Evolutionary conservation across 2,888 invertebrate genomes (phyloP).

Genomic region (Eupithecia subumbrata): DNA sequence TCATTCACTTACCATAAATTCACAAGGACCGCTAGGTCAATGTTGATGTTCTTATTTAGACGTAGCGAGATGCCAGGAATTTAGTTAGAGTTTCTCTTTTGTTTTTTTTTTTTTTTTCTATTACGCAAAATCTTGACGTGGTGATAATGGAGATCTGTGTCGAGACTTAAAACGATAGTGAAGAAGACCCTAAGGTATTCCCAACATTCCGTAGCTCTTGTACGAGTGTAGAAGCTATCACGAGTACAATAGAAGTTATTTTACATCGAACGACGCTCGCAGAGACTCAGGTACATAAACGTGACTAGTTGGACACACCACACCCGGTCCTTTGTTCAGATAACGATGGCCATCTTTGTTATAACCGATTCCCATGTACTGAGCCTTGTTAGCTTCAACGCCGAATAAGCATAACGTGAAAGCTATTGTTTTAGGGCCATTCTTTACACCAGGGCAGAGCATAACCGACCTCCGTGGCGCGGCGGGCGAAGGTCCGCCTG

Average conservation of each 20-base stretch:
- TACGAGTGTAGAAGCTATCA: background rate
- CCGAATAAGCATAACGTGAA: slow-evolving; percentile 11
- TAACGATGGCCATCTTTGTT: slow-evolving; percentile 42
- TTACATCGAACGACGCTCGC: slow-evolving; percentile 3
- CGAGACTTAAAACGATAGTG: background rate
- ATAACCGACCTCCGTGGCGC: too few relatives aligned
- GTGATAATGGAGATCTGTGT: background rate
- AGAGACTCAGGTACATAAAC: slow-evolving; percentile 16
- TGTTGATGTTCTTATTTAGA: background rate
- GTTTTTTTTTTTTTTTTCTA: background rate
- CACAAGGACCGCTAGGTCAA: background rate
- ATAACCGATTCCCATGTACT: slow-evolving; percentile 34
- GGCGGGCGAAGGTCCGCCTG: too few relatives aligned
- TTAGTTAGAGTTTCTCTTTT: background rate
- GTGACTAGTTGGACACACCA: slow-evolving; percentile 31
- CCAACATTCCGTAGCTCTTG: background rate
- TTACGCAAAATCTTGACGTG: background rate
- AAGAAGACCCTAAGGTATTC: background rate
- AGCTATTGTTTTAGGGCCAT: background rate
- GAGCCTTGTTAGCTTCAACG: slow-evolving; percentile 26
- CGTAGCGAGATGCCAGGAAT: background rate
- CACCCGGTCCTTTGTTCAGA: slow-evolving; percentile 44
- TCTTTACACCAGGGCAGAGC: background rate
- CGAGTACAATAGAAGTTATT: slow-evolving; percentile 5
- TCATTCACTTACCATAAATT: too few relatives aligned